Base-by-base conservation (phyloP, 2,113 vertebrate species). In the Muntiacus muntjak region DNA sequence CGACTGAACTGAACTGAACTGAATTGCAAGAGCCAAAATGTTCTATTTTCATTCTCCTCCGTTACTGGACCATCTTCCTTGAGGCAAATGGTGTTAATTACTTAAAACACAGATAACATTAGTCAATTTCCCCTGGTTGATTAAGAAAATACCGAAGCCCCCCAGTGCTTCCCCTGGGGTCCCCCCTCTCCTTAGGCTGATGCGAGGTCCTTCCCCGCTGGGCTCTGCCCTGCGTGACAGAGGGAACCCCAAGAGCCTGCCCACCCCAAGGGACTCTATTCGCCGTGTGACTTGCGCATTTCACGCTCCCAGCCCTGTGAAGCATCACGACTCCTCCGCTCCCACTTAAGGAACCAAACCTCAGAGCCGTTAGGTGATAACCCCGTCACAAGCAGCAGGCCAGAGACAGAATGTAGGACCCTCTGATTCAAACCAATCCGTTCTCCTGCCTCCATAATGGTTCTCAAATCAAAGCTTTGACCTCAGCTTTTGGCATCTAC, bases 251-350 rank as follows among this genome's bases (percentile, higher is more conserved):
- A 11, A 3, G 1, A 13, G 26, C 26, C 43, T 11, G 5, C 43
- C 0, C 1, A 0, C 25, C 10, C 14, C n/a, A 3, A 21, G 11
- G 76, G 36, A 3, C 11, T 1, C 23, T 7, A 10, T 4, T 58
- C 15, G 2, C 30, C 19, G 1, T 2, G 10, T 2, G 2, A 54
- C 16, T 6, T 5, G 13, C 17, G 52, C 43, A 4, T 17, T 3
- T 7, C 54, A 25, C 17, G 26, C 6, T 55, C 33, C 55, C 54
- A 7, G 25, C 12, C n/a, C 10, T 1, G 5, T 2, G 54, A 28
- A 12, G 45, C 1, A 1, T 26, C 45, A 8, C 1, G 23, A 9
- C 23, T 26, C 7, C 50, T 10, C 47, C 3, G 3, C 4, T 83
- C 40, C 62, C 25, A 2, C 15, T 5, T 3, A 28, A n/a, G 23